These are phyloP conservation scores for Lathamus discolor DNA, from an alignment of 2,113 vertebrate species.

Conservation along the genomic window DNA sequence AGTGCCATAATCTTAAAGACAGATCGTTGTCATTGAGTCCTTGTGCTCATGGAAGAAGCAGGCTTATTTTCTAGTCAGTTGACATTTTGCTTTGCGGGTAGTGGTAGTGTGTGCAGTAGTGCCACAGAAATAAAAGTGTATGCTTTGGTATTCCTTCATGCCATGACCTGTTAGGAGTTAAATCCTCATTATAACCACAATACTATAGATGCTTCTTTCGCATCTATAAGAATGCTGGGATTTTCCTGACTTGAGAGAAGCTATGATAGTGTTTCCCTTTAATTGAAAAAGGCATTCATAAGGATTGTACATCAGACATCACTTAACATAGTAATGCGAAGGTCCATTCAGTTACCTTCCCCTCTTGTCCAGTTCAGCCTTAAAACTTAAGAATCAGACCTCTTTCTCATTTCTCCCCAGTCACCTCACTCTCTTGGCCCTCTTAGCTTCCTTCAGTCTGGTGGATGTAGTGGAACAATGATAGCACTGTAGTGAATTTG, in stretches of 20 bases:
- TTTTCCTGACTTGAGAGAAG: neutral
- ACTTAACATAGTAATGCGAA: neutral
- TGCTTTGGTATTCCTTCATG: neutral
- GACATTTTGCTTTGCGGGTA: neutral
- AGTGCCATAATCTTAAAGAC: neutral
- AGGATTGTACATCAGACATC: neutral
- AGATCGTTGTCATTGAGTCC: neutral
- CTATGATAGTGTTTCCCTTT: neutral
- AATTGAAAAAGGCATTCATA: neutral
- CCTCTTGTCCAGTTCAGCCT: neutral
- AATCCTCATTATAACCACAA: neutral
- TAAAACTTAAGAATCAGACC: neutral
- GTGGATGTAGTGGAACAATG: neutral
- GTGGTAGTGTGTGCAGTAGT: neutral
- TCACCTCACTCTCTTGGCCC: neutral
- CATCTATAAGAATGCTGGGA: neutral
- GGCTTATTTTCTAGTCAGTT: neutral
- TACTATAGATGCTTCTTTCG: neutral
- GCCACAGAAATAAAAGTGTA: accelerated
- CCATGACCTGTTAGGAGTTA: neutral
- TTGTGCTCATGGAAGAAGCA: neutral
- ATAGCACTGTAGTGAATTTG: neutral
- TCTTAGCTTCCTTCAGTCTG: neutral
- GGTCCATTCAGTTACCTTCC: neutral
- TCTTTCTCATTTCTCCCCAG: neutral